These are phyloP conservation scores for Amphipoea oculea DNA, from an alignment of 2,888 invertebrate species.

Conservation along the genomic window DNA sequence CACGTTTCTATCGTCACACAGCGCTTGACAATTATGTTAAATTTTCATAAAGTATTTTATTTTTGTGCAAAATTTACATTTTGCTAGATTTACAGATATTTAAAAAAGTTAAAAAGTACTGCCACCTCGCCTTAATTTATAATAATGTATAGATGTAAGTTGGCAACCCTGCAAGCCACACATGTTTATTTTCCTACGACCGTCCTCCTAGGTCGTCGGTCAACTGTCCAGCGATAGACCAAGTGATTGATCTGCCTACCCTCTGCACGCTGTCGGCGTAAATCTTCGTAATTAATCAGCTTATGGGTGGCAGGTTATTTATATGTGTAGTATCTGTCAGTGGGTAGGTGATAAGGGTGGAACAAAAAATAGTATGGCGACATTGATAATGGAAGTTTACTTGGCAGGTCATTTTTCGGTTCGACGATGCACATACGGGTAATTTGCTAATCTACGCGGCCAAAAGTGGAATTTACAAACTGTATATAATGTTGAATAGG, in stretches of 20 bases:
- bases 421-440: no score
- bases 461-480: no score
- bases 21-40: no score
- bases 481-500: no score
- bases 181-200: conserved; percentile 52
- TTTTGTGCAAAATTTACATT: no score
- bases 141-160: no score
- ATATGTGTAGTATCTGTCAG: conserved; percentile 13
- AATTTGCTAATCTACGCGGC: no score
- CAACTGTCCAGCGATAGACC: conserved; percentile 65
- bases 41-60: no score
- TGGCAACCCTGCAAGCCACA: conserved; percentile 40
- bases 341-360: conserved; percentile 12
- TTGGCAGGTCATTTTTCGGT: conserved; percentile 21
- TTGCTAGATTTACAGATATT: no score
- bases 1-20: no score
- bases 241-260: conserved; percentile 71
- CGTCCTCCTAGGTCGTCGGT: conserved; percentile 61
- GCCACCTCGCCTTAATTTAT: no score
- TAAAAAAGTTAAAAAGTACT: no score
- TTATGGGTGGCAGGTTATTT: conserved; percentile 54
- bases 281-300: conserved; percentile 65
- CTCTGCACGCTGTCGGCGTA: conserved; percentile 52
- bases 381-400: conserved; percentile 19
- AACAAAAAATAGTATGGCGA: conserved; percentile 33